These are phyloP conservation scores for Leptinotarsa juncta DNA, from an alignment of 2,888 invertebrate genomes.

Conservation along the genomic window DNA sequence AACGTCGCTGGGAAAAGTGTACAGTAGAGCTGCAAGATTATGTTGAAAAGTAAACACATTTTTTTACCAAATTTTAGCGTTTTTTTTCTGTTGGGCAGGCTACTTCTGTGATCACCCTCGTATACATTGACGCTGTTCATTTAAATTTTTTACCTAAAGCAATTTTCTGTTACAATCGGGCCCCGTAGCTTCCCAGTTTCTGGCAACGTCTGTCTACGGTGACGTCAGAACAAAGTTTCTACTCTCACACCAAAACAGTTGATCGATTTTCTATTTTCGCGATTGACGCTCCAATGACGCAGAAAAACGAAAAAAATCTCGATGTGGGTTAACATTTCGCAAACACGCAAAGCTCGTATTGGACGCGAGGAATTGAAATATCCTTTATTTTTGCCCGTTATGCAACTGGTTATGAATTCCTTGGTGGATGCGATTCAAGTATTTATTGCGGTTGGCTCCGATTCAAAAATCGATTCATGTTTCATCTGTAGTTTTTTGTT, in stretches of 20 bases:
- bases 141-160: too few relatives aligned
- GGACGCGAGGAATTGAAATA: not conserved
- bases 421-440: not conserved
- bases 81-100: too few relatives aligned
- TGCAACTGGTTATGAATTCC: not conserved
- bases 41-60: too few relatives aligned
- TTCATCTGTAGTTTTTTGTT: not conserved
- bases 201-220: not conserved
- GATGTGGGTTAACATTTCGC: constrained; percentile 4
- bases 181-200: not conserved
- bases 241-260: not conserved
- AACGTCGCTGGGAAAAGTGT: too few relatives aligned
- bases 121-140: too few relatives aligned
- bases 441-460: not conserved
- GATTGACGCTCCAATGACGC: constrained; percentile 14
- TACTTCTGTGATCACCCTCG: too few relatives aligned
- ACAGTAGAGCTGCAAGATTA: too few relatives aligned
- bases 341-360: constrained; percentile 1
- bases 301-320: not conserved
- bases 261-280: constrained; percentile 7
- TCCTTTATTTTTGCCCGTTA: not conserved
- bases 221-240: not conserved
- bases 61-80: too few relatives aligned
- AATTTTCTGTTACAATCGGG: not conserved
- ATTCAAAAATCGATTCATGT: not conserved